These are phyloP conservation scores for Hycleus cichorii DNA, from an alignment of 1,140 invertebrate species.

Conservation along the genomic window DNA sequence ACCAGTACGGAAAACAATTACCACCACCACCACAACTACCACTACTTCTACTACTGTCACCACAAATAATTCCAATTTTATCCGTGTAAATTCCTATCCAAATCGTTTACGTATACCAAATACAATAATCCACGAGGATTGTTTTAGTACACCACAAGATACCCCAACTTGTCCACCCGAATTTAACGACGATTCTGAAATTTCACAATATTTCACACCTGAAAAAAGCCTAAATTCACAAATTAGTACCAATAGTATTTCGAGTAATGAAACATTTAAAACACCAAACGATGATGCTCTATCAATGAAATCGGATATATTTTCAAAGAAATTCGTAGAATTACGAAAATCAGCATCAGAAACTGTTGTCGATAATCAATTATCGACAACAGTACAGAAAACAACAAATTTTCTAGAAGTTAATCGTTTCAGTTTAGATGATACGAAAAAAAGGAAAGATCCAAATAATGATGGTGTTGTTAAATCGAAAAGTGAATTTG, in stretches of 20 bases:
- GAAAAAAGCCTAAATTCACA: constrained; percentile 15
- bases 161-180: background rate
- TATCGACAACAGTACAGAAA: background rate
- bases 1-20: background rate
- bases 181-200: background rate
- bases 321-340: constrained; percentile 28
- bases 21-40: background rate
- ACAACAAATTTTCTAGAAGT: background rate
- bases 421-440: constrained; percentile 6
- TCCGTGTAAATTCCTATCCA: constrained; percentile 8
- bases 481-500: constrained; percentile 37
- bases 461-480: constrained; percentile 25
- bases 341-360: constrained; percentile 33
- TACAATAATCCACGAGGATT: constrained; percentile 4
- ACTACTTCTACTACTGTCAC: background rate
- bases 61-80: constrained; percentile 2
- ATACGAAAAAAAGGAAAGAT: background rate
- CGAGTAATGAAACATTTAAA: constrained; percentile 27
- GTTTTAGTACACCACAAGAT: constrained; percentile 8
- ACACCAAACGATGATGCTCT: constrained; percentile 25
- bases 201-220: constrained; percentile 16
- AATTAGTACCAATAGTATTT: constrained; percentile 19
- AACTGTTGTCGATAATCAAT: background rate
- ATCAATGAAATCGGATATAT: constrained; percentile 19
- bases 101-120: constrained; percentile 6